These are phyloP conservation scores for Apis florea DNA, from an alignment of 1,140 invertebrate species.

Conservation along the genomic window DNA sequence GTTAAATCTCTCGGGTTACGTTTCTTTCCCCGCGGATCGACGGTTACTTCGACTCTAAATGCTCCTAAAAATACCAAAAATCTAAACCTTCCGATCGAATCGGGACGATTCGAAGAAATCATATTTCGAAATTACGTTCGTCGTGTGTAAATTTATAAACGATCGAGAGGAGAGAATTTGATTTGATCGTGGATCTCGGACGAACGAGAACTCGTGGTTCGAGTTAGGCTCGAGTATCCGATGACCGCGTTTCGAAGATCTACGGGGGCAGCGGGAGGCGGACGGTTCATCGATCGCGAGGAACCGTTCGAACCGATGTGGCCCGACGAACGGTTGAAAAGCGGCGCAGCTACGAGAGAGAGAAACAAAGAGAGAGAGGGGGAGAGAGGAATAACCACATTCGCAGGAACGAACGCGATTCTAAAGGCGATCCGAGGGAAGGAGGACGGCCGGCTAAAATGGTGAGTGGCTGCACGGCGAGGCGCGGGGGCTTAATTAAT, in stretches of 20 bases:
- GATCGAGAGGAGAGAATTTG: not conserved
- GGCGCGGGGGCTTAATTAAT: constrained; percentile 79
- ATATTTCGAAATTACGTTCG: too few species aligned
- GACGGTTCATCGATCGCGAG: constrained; percentile 22
- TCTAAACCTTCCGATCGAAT: too few species aligned
- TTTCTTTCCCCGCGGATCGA: too few species aligned
- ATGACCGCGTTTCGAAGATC: constrained; percentile 30
- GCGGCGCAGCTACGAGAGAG: not conserved
- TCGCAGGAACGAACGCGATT: constrained; percentile 38
- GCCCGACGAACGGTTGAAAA: constrained; percentile 1
- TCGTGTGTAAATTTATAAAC: too few species aligned
- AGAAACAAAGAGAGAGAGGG: not conserved
- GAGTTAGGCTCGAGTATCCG: constrained; percentile 7
- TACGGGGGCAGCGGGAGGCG: not conserved
- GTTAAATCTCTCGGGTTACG: constrained; percentile 25
- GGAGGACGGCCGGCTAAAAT: constrained; percentile 40
- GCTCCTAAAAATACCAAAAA: too few species aligned
- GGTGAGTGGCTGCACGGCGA: constrained; percentile 57
- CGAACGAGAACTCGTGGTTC: not conserved
- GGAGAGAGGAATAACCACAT: constrained; percentile 34
- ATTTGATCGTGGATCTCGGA: not conserved
- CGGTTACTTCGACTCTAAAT: too few species aligned
- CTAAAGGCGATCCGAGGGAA: constrained; percentile 41
- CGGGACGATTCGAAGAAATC: too few species aligned
- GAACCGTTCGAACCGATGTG: constrained; percentile 30